These are phyloP conservation scores for Percopsis transmontana DNA, from an alignment of 2,113 vertebrate species.

Conservation along the genomic window DNA sequence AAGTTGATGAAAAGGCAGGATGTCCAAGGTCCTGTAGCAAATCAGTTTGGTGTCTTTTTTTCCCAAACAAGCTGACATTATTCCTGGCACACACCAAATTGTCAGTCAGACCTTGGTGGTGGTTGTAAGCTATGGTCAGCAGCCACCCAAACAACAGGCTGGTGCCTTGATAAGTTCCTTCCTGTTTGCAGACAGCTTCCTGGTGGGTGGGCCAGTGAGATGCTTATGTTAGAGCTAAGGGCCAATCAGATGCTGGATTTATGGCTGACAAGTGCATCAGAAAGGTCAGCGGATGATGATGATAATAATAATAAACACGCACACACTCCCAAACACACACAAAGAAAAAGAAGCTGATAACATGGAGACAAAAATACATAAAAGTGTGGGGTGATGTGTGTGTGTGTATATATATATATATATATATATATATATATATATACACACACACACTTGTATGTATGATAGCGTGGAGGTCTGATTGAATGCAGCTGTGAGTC, in stretches of 20 bases:
- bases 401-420: conserved; percentile 7
- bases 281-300: conserved; percentile 35
- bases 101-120: conserved; percentile 55
- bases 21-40: conserved; percentile 35
- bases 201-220: conserved; percentile 44
- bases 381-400: no score
- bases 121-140: conserved; percentile 50
- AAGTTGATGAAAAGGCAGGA: conserved; percentile 46
- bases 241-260: conserved; percentile 50
- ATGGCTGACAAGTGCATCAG: conserved; percentile 34
- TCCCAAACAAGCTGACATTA: conserved; percentile 56
- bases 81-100: conserved; percentile 48
- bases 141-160: conserved; percentile 65
- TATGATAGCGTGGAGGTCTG: conserved; percentile 39
- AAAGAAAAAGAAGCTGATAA: conserved; percentile 2
- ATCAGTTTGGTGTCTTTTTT: conserved; percentile 32
- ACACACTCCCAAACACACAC: conserved; percentile 19
- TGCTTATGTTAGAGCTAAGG: conserved; percentile 34
- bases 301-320: conserved; percentile 58
- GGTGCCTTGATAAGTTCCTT: conserved; percentile 38
- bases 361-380: conserved; percentile 5
- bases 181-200: conserved; percentile 44
- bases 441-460: conserved; percentile 18
- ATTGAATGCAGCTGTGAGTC: conserved; percentile 57
- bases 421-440: conserved; percentile 31